A percentile compares a stretch with the other conserved stretches of the same genome.
Conservation (phyloP, 2,888 invertebrate species). For the Cynaeus angustus region DNA sequence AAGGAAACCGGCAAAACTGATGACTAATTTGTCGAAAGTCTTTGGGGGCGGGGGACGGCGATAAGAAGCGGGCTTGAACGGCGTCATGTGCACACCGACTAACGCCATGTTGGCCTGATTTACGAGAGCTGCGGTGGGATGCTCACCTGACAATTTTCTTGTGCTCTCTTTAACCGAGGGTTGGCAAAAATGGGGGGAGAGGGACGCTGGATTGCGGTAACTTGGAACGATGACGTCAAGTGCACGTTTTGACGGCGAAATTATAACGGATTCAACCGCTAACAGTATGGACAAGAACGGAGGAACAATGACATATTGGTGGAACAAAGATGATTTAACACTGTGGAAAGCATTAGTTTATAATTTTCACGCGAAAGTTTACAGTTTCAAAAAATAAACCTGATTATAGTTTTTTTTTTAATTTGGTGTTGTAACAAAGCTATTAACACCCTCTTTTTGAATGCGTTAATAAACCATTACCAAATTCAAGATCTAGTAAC, state of each 20-base stretch:
- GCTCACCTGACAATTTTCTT: slow-evolving; percentile 59
- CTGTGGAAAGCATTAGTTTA: too few relatives aligned
- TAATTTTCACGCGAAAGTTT: too few relatives aligned
- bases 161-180: slow-evolving; percentile 18
- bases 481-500: too few relatives aligned
- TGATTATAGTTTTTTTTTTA: too few relatives aligned
- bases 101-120: slow-evolving; percentile 60
- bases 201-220: neutral
- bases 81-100: slow-evolving; percentile 60
- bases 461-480: too few relatives aligned
- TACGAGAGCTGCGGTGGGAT: slow-evolving; percentile 58
- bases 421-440: too few relatives aligned
- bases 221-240: neutral
- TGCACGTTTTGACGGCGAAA: slow-evolving; percentile 7
- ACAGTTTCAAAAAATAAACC: too few relatives aligned
- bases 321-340: too few relatives aligned
- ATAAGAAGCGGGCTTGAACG: slow-evolving; percentile 60
- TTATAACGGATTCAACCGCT: slow-evolving; percentile 3
- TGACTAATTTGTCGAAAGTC: slow-evolving; percentile 70
- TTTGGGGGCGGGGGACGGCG: slow-evolving; percentile 58
- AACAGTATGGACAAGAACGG: neutral
- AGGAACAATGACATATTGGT: too few relatives aligned
- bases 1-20: slow-evolving; percentile 67
- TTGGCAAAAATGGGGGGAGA: neutral
- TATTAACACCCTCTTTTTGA: too few relatives aligned